These are phyloP conservation scores for Drosophila cognata DNA, from an alignment of 2,888 invertebrate genomes.

Conservation along the genomic window DNA sequence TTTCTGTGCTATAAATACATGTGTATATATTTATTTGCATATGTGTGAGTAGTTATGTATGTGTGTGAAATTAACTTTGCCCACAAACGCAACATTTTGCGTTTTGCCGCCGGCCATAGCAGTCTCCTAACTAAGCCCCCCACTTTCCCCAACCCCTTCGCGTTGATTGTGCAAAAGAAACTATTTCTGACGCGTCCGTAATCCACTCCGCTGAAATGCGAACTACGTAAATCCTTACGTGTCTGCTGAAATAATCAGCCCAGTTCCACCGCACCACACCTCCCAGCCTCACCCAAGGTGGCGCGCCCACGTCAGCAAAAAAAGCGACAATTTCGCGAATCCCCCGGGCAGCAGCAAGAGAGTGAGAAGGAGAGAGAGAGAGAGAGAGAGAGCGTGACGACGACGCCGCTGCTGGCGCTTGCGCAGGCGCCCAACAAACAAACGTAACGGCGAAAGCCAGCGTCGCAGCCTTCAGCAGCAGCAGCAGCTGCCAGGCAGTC, in stretches of 20 bases:
- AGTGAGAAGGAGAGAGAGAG: constrained; percentile 23
- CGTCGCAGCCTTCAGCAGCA: constrained; percentile 36
- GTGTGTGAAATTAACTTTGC: constrained; percentile 54
- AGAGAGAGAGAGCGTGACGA: constrained; percentile 21
- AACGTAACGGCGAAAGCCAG: constrained; percentile 37
- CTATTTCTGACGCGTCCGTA: constrained; percentile 75
- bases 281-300: constrained; percentile 38
- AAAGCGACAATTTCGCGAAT: constrained; percentile 72
- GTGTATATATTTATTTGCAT: constrained; percentile 7
- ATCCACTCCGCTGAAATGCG: constrained; percentile 46
- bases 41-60: constrained; percentile 2
- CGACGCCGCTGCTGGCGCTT: constrained; percentile 35
- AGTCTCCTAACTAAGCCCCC: constrained; percentile 3
- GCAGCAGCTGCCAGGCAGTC: constrained; percentile 17
- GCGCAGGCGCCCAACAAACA: constrained; percentile 58
- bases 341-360: constrained; percentile 76
- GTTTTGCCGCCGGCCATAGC: constrained; percentile 34
- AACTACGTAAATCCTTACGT: constrained; percentile 77
- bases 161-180: constrained; percentile 68
- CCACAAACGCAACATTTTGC: constrained; percentile 54
- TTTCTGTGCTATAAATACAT: constrained; percentile 71
- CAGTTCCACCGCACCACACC: background rate
- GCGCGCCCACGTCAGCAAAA: constrained; percentile 69
- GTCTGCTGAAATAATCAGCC: constrained; percentile 67
- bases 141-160: background rate